A percentile compares a stretch with the other conserved stretches of the same genome.
Evolutionary conservation across 2,113 vertebrate genomes (phyloP).

Genomic region (Marmota monax): DNA sequence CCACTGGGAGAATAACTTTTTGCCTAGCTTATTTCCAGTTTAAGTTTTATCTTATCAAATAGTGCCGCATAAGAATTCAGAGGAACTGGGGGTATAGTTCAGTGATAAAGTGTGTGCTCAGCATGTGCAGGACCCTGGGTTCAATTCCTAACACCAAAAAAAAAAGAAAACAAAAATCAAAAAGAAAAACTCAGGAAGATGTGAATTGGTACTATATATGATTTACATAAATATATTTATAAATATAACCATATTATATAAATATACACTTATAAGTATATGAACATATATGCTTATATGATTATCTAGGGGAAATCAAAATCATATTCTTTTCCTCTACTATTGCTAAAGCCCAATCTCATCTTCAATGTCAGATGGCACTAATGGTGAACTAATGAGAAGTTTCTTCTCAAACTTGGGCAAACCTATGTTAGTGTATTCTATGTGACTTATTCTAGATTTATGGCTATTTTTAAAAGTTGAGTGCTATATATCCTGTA

Average conservation of each 20-base stretch:
- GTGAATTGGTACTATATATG: background rate
- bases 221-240: background rate
- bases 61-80: background rate
- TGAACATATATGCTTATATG: background rate
- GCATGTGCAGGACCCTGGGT: background rate
- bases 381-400: background rate
- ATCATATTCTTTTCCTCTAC: background rate
- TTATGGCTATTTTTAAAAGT: background rate
- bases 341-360: background rate
- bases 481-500: background rate
- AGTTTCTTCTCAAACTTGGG: background rate
- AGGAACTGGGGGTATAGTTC: background rate
- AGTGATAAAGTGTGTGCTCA: background rate
- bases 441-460: background rate
- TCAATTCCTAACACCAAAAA: too few species aligned
- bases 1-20: background rate
- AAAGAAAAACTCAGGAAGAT: background rate
- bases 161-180: background rate
- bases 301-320: background rate
- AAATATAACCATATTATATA: background rate
- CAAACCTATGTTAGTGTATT: background rate
- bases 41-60: background rate
- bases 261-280: background rate
- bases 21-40: background rate
- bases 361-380: background rate